Conservation (phyloP, 2,797 vertebrate species). For the Crenichthys baileyi region DNA sequence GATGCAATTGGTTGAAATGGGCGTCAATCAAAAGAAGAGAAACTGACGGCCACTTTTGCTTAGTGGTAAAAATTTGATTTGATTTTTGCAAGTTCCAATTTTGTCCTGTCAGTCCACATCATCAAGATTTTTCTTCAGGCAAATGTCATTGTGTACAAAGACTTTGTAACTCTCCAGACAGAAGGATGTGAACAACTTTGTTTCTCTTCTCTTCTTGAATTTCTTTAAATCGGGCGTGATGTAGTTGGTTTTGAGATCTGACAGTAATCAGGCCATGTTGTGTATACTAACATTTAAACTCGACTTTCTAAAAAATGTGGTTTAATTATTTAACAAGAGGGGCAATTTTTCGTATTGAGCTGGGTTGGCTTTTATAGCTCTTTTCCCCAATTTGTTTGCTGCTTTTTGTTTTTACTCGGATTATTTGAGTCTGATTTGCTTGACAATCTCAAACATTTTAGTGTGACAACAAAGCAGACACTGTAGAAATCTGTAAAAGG, state of each 20-base stretch:
- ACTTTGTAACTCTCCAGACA: not conserved
- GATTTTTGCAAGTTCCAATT: no score
- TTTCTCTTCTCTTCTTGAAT: not conserved
- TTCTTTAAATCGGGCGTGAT: not conserved
- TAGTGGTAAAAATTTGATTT: no score
- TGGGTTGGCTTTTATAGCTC: not conserved
- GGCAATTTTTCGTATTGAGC: not conserved
- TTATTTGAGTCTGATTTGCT: no score
- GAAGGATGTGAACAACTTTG: not conserved
- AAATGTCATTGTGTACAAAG: not conserved
- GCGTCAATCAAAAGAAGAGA: no score
- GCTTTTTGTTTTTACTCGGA: no score
- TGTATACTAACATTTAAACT: not conserved
- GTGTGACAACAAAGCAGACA: not conserved
- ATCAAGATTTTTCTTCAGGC: no score
- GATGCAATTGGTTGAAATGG: no score
- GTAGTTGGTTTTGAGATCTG: not conserved
- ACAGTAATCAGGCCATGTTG: not conserved
- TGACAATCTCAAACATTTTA: not conserved
- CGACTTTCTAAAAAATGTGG: not conserved
- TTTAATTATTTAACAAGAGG: not conserved
- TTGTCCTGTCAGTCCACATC: no score
- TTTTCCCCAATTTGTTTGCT: no score
- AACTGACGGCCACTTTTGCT: no score
- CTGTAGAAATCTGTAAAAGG: not conserved